A percentile compares a stretch with the other conserved stretches of the same genome.
Conservation (phyloP, 2,888 invertebrate genomes). For the Limnephilus marmoratus region DNA sequence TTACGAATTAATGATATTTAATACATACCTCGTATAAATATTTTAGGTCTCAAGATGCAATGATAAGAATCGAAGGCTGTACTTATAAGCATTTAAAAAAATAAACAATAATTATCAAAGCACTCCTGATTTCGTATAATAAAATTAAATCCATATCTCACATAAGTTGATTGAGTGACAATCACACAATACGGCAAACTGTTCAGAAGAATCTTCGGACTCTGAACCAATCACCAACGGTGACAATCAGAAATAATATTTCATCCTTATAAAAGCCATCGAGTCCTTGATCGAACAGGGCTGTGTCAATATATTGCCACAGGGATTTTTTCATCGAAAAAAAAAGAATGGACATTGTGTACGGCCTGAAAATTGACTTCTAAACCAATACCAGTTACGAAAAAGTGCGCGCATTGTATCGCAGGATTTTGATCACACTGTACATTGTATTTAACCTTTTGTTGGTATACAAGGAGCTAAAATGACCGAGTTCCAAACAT, state of each 20-base stretch:
- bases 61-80: background rate
- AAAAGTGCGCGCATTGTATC: no score
- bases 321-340: background rate
- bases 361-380: no score
- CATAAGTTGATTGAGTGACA: conserved; percentile 30
- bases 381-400: no score
- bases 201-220: background rate
- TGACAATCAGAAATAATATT: conserved; percentile 58
- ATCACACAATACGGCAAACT: conserved; percentile 4
- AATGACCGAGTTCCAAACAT: no score
- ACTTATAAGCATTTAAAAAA: background rate
- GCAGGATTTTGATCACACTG: no score
- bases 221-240: conserved; percentile 60
- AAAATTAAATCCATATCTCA: conserved; percentile 9
- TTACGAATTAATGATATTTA: background rate
- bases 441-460: no score
- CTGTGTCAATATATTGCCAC: background rate
- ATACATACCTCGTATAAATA: background rate
- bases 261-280: conserved; percentile 14
- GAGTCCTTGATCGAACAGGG: conserved; percentile 16
- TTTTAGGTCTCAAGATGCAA: background rate
- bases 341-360: no score
- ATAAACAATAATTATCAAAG: background rate
- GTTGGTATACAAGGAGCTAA: no score
- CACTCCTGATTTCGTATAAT: background rate